Percentiles rank a stretch among this genome's conserved stretches.
Conservation (phyloP, 2,888 invertebrate species). For the Trisateles emortualis region DNA sequence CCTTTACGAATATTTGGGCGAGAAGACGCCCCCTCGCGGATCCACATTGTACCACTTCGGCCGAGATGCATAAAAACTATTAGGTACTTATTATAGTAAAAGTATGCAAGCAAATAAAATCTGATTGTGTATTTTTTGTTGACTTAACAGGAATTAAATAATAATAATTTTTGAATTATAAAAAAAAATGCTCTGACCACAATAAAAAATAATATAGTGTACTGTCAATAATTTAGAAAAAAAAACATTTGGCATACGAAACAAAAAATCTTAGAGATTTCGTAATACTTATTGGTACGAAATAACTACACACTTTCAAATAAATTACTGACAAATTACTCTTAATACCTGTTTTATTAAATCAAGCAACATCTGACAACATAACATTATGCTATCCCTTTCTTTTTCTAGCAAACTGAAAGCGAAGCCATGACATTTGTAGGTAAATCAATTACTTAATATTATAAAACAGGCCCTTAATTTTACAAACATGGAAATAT, state of each 20-base stretch:
- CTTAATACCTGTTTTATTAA: not conserved
- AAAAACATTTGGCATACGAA: constrained; percentile 18
- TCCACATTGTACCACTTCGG: not conserved
- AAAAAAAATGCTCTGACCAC: not conserved
- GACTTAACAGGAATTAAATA: too few relatives aligned
- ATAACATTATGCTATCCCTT: not conserved
- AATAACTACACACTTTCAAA: constrained; percentile 29
- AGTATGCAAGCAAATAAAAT: not conserved
- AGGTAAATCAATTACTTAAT: constrained; percentile 12
- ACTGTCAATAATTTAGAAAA: constrained; percentile 20
- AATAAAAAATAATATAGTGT: constrained; percentile 2
- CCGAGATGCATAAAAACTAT: not conserved
- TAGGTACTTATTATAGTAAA: not conserved
- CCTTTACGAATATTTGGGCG: too few relatives aligned
- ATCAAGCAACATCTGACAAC: too few relatives aligned
- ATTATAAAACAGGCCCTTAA: constrained; percentile 24
- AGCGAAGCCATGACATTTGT: not conserved
- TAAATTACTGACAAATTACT: constrained; percentile 19
- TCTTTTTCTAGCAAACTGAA: not conserved
- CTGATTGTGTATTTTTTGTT: not conserved
- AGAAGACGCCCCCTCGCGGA: too few relatives aligned
- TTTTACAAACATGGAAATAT: constrained; percentile 45
- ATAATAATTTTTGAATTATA: too few relatives aligned
- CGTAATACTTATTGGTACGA: constrained; percentile 42
- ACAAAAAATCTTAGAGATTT: constrained; percentile 15